Evolutionary conservation across 1,140 invertebrate genomes (phyloP).

Genomic region (Drosophila seguyi): DNA sequence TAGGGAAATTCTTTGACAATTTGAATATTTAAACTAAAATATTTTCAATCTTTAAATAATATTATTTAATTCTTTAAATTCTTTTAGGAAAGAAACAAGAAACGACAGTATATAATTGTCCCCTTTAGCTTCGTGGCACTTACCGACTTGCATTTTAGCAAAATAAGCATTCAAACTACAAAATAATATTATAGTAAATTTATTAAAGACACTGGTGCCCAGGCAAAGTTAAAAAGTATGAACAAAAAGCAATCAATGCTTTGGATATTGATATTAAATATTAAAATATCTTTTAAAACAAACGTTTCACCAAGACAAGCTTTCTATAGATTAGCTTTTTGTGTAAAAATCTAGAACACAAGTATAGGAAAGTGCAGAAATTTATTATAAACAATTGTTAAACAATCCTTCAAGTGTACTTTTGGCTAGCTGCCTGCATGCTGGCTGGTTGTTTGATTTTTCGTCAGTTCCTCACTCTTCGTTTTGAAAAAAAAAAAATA

Average conservation of each 20-base stretch:
- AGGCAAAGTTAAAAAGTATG: too few species aligned
- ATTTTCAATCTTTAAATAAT: too few species aligned
- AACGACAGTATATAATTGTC: neutral
- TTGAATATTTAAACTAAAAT: neutral
- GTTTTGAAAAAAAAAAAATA: constrained; percentile 29
- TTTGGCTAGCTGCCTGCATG: constrained; percentile 11
- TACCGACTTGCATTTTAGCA: neutral
- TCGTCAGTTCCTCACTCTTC: constrained; percentile 44
- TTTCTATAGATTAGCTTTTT: neutral
- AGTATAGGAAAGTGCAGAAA: neutral
- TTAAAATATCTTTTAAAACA: neutral
- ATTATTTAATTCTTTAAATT: too few species aligned
- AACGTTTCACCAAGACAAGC: neutral
- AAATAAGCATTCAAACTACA: neutral
- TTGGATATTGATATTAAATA: too few species aligned
- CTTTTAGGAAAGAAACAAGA: too few species aligned
- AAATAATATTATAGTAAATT: neutral
- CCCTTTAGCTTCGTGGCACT: too few species aligned
- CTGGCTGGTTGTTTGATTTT: constrained; percentile 73
- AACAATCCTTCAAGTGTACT: neutral
- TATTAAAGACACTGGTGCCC: neutral
- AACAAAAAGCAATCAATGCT: too few species aligned
- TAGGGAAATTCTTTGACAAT: neutral
- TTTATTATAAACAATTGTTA: too few species aligned
- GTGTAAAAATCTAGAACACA: neutral